Percentiles rank a stretch among this genome's conserved stretches.
Conservation (phyloP, 1,140 invertebrate species). For the Contarinia nasturtii region DNA sequence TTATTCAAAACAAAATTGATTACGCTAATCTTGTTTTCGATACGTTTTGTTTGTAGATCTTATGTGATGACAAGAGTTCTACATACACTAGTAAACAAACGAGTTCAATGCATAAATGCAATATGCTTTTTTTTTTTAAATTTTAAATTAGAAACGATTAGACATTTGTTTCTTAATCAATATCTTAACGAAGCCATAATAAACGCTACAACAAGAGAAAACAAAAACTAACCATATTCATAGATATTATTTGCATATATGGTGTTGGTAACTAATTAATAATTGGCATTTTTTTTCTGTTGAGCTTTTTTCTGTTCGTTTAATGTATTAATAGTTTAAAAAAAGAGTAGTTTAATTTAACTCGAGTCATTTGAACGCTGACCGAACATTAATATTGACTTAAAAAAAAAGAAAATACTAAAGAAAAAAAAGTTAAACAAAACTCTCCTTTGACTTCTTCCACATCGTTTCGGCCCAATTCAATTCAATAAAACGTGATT, state of each 20-base stretch:
- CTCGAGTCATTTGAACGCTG: not conserved
- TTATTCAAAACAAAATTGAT: too few species aligned
- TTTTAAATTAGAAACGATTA: too few species aligned
- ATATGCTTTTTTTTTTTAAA: too few species aligned
- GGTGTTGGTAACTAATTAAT: slow-evolving; percentile 4
- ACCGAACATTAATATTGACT: not conserved
- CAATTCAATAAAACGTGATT: not conserved
- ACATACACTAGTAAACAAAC: too few species aligned
- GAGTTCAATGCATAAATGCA: too few species aligned
- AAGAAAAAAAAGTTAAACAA: slow-evolving; percentile 2
- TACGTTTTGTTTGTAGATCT: too few species aligned
- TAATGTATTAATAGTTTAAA: not conserved
- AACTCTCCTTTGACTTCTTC: not conserved
- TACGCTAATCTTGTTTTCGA: too few species aligned
- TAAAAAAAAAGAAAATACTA: slow-evolving; percentile 1
- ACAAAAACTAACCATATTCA: too few species aligned
- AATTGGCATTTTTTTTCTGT: not conserved
- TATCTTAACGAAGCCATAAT: not conserved
- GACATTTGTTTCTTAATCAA: not conserved
- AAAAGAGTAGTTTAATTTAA: slow-evolving; percentile 2
- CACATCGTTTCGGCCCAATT: not conserved
- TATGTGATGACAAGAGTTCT: too few species aligned
- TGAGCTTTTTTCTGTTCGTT: not conserved
- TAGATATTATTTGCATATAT: not conserved
- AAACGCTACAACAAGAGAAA: not conserved